Conservation (phyloP, 1,140 invertebrate genomes). For the Agrilus planipennis region DNA sequence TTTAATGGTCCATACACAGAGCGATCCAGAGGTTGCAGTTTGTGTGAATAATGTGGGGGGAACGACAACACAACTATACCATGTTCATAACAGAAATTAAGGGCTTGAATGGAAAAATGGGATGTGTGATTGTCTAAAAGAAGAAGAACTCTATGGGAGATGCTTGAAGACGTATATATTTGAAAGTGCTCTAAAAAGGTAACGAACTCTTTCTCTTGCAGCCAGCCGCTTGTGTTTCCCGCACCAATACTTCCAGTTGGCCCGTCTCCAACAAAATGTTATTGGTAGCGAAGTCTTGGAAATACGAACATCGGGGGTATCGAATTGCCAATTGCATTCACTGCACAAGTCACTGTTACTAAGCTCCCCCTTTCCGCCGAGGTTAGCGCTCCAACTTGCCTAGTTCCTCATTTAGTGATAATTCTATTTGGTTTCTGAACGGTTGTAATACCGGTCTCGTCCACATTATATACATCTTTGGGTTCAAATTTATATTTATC, state of each 20-base stretch:
- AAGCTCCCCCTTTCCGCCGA: slow-evolving; percentile 31
- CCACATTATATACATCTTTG: slow-evolving; percentile 34
- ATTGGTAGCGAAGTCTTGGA: slow-evolving; percentile 25
- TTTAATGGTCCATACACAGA: slow-evolving; percentile 34
- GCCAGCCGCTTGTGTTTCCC: slow-evolving; percentile 33
- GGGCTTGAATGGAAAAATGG: slow-evolving; percentile 17
- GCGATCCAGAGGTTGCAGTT: slow-evolving; percentile 32
- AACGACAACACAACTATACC: slow-evolving; percentile 29
- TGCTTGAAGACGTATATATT: slow-evolving; percentile 20
- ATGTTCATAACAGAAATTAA: slow-evolving; percentile 27
- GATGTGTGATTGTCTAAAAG: slow-evolving; percentile 12
- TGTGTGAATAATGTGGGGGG: slow-evolving; percentile 30
- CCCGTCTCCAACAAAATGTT: slow-evolving; percentile 33
- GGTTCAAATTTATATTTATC: slow-evolving; percentile 21
- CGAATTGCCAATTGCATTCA: slow-evolving; percentile 31
- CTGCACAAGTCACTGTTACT: slow-evolving; percentile 30
- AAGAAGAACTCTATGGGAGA: slow-evolving; percentile 13
- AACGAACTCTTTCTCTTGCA: slow-evolving; percentile 30
- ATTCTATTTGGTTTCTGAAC: slow-evolving; percentile 31
- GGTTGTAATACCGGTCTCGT: slow-evolving; percentile 37
- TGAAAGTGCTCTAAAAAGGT: slow-evolving; percentile 29
- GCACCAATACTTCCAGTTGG: slow-evolving; percentile 29
- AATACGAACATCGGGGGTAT: slow-evolving; percentile 36
- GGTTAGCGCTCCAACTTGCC: slow-evolving; percentile 35
- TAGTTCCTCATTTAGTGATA: slow-evolving; percentile 25